Conservation (phyloP, 1,140 invertebrate species). For the Parapsyche elsis region DNA sequence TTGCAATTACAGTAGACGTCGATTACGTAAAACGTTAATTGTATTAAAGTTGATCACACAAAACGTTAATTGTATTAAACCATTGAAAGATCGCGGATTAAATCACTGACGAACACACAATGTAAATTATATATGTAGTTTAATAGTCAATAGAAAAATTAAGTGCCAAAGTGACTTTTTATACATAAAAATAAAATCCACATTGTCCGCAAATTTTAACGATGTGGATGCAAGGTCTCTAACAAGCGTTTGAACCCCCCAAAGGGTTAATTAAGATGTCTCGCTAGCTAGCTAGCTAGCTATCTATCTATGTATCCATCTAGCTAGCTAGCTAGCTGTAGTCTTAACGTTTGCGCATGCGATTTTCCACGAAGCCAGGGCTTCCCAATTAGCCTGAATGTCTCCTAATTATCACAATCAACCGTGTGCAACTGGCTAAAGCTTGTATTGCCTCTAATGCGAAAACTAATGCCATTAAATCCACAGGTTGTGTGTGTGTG, state of each 20-base stretch:
- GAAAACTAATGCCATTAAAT: constrained; percentile 27
- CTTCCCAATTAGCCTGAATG: constrained; percentile 28
- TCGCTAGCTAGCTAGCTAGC: neutral
- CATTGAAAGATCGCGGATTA: no score
- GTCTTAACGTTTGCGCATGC: neutral
- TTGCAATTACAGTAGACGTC: no score
- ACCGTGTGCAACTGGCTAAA: neutral
- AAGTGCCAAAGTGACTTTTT: neutral
- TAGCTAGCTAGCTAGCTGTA: neutral
- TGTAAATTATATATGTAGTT: no score
- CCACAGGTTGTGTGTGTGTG: neutral
- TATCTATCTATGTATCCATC: neutral
- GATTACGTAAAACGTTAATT: no score
- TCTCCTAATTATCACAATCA: constrained; percentile 13
- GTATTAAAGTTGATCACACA: no score
- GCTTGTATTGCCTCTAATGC: neutral
- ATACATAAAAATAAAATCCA: neutral
- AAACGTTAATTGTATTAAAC: no score
- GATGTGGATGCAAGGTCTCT: neutral
- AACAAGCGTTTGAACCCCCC: neutral
- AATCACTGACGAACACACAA: no score
- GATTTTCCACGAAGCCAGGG: neutral
- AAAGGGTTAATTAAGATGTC: constrained; percentile 4
- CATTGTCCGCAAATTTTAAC: neutral
- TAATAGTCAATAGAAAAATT: no score